Percentiles rank a stretch among this genome's conserved stretches.
Conservation (phyloP, 2,888 invertebrate species). For the Acanthosoma haemorrhoidale region DNA sequence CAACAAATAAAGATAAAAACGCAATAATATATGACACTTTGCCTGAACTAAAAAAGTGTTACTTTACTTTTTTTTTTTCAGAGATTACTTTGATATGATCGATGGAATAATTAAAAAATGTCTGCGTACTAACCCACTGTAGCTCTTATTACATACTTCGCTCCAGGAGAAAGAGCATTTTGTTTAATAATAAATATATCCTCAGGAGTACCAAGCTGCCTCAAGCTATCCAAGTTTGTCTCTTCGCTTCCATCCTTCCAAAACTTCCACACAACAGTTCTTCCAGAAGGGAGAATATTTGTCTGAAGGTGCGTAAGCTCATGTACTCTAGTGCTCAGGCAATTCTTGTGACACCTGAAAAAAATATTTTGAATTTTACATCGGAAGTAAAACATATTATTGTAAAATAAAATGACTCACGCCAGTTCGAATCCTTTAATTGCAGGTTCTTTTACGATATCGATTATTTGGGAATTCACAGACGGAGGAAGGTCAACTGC, state of each 20-base stretch:
- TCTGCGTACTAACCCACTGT: background rate
- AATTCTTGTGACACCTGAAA: constrained; percentile 3
- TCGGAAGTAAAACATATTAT: background rate
- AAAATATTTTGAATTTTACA: too few relatives aligned
- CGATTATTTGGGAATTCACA: background rate
- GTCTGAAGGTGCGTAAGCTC: background rate
- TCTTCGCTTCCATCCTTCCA: background rate
- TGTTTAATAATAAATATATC: background rate
- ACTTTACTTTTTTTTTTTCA: too few relatives aligned
- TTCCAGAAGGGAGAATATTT: background rate
- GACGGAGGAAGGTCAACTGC: too few relatives aligned
- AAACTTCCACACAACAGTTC: background rate
- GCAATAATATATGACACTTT: too few relatives aligned
- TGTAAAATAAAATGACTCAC: background rate
- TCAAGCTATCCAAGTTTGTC: background rate
- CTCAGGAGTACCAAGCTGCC: background rate
- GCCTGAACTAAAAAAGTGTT: too few relatives aligned
- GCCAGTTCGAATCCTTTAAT: background rate
- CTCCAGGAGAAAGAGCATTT: background rate
- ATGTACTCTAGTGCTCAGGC: background rate
- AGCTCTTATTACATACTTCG: background rate
- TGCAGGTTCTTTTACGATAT: background rate
- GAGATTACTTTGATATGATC: too few relatives aligned
- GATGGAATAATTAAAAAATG: too few relatives aligned
- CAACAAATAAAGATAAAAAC: too few relatives aligned